Evolutionary conservation across 2,888 invertebrate genomes (phyloP), one percentile per base, ranked within the genome.

Genomic region (Microchrysa polita): DNA sequence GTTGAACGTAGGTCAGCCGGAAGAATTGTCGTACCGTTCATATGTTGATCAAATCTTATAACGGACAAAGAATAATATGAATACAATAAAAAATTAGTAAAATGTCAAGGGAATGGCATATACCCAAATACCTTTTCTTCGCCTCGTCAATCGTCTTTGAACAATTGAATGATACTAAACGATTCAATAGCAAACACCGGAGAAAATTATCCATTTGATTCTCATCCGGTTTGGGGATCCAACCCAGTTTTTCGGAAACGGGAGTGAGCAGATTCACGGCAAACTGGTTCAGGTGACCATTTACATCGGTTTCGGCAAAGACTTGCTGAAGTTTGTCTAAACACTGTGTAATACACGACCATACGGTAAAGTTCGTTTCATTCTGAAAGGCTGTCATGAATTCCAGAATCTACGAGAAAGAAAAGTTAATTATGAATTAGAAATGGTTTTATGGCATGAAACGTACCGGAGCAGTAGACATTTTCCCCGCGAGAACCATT

Each of bases 311-410:
- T 83, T 95, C 92, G 1, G 93, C 92, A 74, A 96, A 86, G 27
- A 97, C 86, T 57, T 90, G 88, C 73, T 90, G 89, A 69, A 97
- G 86, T 81, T 92, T 92, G n/a, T 90, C 88, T 71, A 97, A 85
- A 79, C 93, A 93, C 82, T 91, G 92, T 55, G 90, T 89, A 77
- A 96, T 90, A 0, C 92, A 91, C 7, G 91, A 92, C 97, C 97
- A 98, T 0, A 97, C 97, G 0, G 96, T 96, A 86, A 93, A 97
- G 84, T 97, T 93, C 44, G 91, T 91, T 84, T 98, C 97, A 78
- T 93, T 90, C 77, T 89, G 88, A 82, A 92, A 96, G 0, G 96
- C 94, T 79, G 92, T 90, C 81, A 96, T 90, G n/a, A 97, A 87
- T 81, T 92, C 90, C 72, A 98, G 86, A 0, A 88, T 88, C 79